Evolutionary conservation across 2,113 vertebrate species (phyloP).

Genomic region (Addax nasomaculatus): DNA sequence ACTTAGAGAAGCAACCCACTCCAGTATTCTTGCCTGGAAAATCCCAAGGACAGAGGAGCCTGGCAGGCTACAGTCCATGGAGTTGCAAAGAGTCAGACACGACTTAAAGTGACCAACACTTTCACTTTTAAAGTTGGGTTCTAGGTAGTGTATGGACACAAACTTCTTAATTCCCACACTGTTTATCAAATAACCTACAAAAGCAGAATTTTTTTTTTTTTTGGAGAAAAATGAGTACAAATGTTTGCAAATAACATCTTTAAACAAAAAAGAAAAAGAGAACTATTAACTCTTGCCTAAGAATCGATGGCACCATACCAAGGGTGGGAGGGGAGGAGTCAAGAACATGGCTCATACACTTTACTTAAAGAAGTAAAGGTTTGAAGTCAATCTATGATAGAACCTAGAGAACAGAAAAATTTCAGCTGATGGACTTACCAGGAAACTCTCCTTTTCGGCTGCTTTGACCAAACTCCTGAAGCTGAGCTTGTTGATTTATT

Average conservation of each 20-base stretch:
- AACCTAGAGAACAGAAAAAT: neutral
- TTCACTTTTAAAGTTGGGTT: neutral
- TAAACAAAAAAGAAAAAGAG: neutral
- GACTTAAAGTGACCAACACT: neutral
- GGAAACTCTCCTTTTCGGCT: slow-evolving; percentile 95
- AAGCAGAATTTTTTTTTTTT: neutral
- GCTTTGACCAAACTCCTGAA: slow-evolving; percentile 98
- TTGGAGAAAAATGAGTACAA: neutral
- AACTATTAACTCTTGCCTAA: neutral
- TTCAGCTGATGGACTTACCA: slow-evolving; percentile 79
- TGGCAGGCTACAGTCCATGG: neutral
- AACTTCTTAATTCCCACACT: neutral
- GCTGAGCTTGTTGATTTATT: slow-evolving; percentile 97
- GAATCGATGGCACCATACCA: neutral
- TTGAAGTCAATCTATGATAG: neutral
- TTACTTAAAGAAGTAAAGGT: neutral
- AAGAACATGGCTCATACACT: neutral
- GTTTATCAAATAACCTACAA: neutral
- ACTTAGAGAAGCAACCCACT: neutral
- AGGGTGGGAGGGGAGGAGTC: neutral
- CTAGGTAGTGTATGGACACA: neutral
- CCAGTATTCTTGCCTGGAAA: neutral
- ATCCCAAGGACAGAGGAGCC: neutral
- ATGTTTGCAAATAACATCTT: neutral
- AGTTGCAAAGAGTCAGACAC: neutral